These are phyloP conservation scores for Cephus cinctus DNA, from an alignment of 1,140 invertebrate genomes.

Conservation along the genomic window DNA sequence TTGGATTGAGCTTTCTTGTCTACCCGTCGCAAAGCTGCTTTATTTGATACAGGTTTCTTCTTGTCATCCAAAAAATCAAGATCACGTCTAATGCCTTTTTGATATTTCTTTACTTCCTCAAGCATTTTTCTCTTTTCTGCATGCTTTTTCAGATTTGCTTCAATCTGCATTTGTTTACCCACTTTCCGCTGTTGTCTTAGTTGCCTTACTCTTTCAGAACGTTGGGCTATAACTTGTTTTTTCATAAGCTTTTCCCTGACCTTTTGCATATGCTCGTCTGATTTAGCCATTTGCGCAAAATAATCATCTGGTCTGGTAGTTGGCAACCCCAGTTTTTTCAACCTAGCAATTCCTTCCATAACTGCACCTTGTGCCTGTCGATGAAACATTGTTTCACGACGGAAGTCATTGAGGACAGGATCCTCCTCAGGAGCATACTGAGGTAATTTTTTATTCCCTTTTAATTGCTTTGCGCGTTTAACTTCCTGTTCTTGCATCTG, in stretches of 20 bases:
- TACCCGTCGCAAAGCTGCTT: slow-evolving; percentile 44
- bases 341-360: slow-evolving; percentile 70
- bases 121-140: slow-evolving; percentile 77
- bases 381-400: slow-evolving; percentile 87
- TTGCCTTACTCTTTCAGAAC: slow-evolving; percentile 86
- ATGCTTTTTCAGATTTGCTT: slow-evolving; percentile 77
- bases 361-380: slow-evolving; percentile 89
- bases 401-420: slow-evolving; percentile 90
- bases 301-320: slow-evolving; percentile 93
- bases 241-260: slow-evolving; percentile 81
- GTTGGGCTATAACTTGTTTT: slow-evolving; percentile 80
- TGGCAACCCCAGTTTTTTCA: slow-evolving; percentile 73
- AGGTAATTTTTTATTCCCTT: slow-evolving; percentile 69
- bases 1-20: slow-evolving; percentile 60
- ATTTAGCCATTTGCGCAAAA: slow-evolving; percentile 99
- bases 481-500: slow-evolving; percentile 74
- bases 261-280: slow-evolving; percentile 97
- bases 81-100: slow-evolving; percentile 77
- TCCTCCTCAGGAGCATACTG: slow-evolving; percentile 68
- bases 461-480: slow-evolving; percentile 63
- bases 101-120: slow-evolving; percentile 82
- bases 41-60: slow-evolving; percentile 48
- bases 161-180: slow-evolving; percentile 85
- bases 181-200: slow-evolving; percentile 89
- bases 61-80: slow-evolving; percentile 84